These are phyloP conservation scores for Hypolimnas misippus DNA, from an alignment of 2,888 invertebrate species.

Conservation along the genomic window DNA sequence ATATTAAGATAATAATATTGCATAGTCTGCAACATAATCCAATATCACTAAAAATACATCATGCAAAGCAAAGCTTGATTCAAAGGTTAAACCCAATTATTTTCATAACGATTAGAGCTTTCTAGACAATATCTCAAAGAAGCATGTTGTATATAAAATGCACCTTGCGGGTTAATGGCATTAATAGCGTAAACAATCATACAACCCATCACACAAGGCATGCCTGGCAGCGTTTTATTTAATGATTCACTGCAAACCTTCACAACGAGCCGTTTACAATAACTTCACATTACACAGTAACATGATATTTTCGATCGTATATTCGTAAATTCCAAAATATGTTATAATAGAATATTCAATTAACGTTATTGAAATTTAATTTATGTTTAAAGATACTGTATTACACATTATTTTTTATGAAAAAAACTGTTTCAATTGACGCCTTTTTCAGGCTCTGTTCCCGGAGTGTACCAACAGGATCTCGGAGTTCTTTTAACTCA, in stretches of 20 bases:
- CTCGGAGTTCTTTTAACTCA: too few species aligned
- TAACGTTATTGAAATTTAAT: background rate
- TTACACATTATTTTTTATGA: background rate
- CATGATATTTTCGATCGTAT: conserved; percentile 37
- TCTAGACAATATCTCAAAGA: background rate
- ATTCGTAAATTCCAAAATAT: conserved; percentile 34
- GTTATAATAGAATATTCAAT: conserved; percentile 22
- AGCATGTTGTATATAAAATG: background rate
- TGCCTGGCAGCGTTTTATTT: conserved; percentile 41
- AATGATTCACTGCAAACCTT: conserved; percentile 37
- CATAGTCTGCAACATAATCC: too few species aligned
- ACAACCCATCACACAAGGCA: conserved; percentile 38
- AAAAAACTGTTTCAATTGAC: too few species aligned
- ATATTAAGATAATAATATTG: too few species aligned
- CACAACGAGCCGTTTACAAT: conserved; percentile 34
- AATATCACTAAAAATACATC: too few species aligned
- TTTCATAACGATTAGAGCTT: background rate
- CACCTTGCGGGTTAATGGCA: conserved; percentile 22
- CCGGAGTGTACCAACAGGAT: too few species aligned
- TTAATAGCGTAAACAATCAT: conserved; percentile 42
- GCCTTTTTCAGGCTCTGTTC: too few species aligned
- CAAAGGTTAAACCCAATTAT: background rate
- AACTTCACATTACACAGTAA: conserved; percentile 33
- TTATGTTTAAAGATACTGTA: background rate
- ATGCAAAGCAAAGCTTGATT: too few species aligned